Evolutionary conservation across 2,888 invertebrate species (phyloP).

Genomic region (Lochmaea capreae): DNA sequence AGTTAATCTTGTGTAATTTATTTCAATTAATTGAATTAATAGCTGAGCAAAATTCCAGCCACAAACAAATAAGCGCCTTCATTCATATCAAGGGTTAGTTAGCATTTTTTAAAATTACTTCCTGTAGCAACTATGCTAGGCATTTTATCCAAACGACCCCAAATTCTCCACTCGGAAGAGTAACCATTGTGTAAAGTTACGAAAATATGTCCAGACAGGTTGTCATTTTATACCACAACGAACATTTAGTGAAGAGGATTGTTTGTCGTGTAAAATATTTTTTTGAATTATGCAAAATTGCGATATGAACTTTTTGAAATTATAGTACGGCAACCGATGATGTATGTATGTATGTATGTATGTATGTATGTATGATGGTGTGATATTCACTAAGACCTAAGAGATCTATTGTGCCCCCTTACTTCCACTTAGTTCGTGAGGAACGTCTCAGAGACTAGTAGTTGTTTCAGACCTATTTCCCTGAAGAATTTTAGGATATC

Average conservation of each 20-base stretch:
- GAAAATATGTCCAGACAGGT: conserved; percentile 38
- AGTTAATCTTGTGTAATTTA: no score
- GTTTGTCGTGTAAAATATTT: neutral
- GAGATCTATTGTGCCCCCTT: no score
- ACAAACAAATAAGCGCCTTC: no score
- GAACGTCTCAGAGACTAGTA: no score
- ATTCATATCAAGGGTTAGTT: conserved; percentile 11
- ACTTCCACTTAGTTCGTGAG: no score
- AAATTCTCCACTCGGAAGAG: conserved; percentile 33
- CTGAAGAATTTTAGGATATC: no score
- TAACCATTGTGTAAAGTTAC: conserved; percentile 38
- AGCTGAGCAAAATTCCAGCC: no score
- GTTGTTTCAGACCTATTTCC: no score
- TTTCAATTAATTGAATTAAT: no score
- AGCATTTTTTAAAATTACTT: conserved; percentile 8
- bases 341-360: no score
- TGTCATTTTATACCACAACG: conserved; percentile 41
- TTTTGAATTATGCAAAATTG: conserved; percentile 30
- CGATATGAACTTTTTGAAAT: conserved; percentile 30
- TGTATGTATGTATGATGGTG: no score
- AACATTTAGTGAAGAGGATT: conserved; percentile 14
- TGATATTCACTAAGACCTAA: no score
- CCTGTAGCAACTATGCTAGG: conserved; percentile 7
- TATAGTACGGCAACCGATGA: neutral
- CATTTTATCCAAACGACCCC: conserved; percentile 13